A percentile compares a stretch with the other conserved stretches of the same genome.
Evolutionary conservation across 1,140 invertebrate genomes (phyloP).

Genomic region (Oryzaephilus surinamensis): DNA sequence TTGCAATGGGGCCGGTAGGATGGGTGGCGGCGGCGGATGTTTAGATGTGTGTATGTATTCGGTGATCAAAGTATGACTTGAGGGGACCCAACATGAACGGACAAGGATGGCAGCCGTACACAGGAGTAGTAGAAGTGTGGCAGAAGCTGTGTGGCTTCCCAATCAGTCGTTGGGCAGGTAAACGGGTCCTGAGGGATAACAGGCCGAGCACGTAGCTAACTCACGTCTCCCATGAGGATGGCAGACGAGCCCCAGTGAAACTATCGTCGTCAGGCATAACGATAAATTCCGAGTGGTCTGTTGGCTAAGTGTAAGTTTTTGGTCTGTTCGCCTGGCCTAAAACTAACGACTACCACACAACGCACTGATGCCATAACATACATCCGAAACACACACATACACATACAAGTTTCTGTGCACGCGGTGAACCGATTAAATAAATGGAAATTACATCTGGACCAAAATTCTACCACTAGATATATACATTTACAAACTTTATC

Average conservation of each 20-base stretch:
- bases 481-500: too few species aligned
- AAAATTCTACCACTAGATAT: too few species aligned
- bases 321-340: slow-evolving; percentile 7
- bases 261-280: slow-evolving; percentile 28
- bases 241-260: slow-evolving; percentile 16
- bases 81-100: too few species aligned
- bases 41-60: too few species aligned
- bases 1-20: too few species aligned
- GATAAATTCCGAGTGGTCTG: slow-evolving; percentile 30
- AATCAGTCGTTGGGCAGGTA: slow-evolving; percentile 35
- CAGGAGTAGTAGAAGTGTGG: slow-evolving; percentile 1
- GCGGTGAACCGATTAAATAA: slow-evolving; percentile 11
- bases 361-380: slow-evolving; percentile 22
- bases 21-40: too few species aligned
- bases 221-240: slow-evolving; percentile 28
- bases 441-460: slow-evolving; percentile 12
- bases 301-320: too few species aligned
- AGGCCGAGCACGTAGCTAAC: slow-evolving; percentile 32
- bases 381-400: too few species aligned
- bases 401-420: not conserved
- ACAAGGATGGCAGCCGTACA: too few species aligned
- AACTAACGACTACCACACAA: slow-evolving; percentile 26
- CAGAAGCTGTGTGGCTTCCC: slow-evolving; percentile 20
- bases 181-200: slow-evolving; percentile 28
- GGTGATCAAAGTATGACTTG: too few species aligned